These are phyloP conservation scores for Synergus gifuensis DNA, from an alignment of 2,888 invertebrate genomes.

Conservation along the genomic window DNA sequence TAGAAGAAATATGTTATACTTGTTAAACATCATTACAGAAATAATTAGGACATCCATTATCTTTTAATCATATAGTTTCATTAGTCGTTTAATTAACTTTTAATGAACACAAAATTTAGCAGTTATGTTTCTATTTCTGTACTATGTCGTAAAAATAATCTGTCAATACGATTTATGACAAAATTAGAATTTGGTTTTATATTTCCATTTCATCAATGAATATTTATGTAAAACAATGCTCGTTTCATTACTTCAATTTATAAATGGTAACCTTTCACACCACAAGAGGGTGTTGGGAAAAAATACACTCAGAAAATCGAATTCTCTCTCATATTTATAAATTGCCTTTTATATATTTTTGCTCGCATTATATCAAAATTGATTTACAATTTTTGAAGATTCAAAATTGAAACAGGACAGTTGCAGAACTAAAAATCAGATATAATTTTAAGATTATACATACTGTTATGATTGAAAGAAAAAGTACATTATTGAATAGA, in stretches of 20 bases:
- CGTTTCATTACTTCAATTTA: constrained; percentile 6
- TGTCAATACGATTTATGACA: neutral
- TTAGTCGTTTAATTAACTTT: neutral
- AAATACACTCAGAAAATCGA: neutral
- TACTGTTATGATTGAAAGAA: neutral
- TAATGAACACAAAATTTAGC: neutral
- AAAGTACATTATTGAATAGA: neutral
- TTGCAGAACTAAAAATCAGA: too few species aligned
- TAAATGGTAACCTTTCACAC: neutral
- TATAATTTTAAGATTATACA: neutral
- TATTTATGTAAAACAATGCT: neutral
- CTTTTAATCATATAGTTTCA: neutral
- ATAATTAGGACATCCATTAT: neutral
- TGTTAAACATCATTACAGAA: too few species aligned
- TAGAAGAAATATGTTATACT: neutral
- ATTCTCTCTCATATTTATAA: neutral
- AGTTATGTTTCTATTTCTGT: neutral
- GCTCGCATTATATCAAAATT: too few species aligned
- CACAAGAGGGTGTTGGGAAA: neutral
- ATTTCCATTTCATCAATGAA: constrained; percentile 1
- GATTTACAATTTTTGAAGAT: neutral
- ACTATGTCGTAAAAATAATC: neutral
- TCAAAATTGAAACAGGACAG: neutral
- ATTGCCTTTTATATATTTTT: too few species aligned
- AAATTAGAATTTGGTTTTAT: neutral